Evolutionary conservation across 2,113 vertebrate species (phyloP), one percentile per base, ranked within the genome.

Genomic region (Brienomyrus longianalis): DNA sequence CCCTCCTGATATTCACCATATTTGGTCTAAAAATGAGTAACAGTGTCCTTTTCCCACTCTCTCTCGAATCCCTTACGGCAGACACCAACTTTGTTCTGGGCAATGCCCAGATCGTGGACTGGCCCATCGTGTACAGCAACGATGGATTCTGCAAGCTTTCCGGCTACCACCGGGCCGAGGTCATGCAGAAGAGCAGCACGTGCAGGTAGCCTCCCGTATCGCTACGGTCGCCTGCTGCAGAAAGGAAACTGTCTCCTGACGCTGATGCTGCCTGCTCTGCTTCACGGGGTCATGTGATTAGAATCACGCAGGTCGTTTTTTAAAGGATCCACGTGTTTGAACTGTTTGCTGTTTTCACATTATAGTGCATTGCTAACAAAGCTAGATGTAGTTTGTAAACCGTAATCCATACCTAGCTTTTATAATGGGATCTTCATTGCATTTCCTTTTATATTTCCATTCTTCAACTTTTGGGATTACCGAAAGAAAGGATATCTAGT

Each of bases 141-240:
- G 98, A 99, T 92, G 98, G 98, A 92, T 99, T 99, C 95, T 99
- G 98, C 96, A 99, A 99, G 94, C 92, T 99, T 89, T 99, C 98
- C 54, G 98, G 98, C 90, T 99, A 99, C 93, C 98, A 99, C 96
- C 96, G 98, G 94, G 98, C 98, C 3, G 98, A 99, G 94, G 98
- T 99, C 96, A 99, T 99, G 98, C 98, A 99, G 93, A 99, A 98
- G 93, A 99, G 98, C 96, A 99, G 98, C 94, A 98, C 98, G 92
- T 99, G 98, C 98, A 99, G 98, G 98, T 99, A 98, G 92, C 94
- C 21, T 11, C n/a, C 10, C 62, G 3, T 11, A n/a, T 35, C 45
- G 27, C 85, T 39, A 13, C 27, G 5, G 52, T 54, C 17, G 17
- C 1, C 52, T 6, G 52, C 52, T 54, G 52, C 52, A 54, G 52